Base-by-base conservation (phyloP, 2,888 invertebrate species). In the Cerastoderma edule region DNA sequence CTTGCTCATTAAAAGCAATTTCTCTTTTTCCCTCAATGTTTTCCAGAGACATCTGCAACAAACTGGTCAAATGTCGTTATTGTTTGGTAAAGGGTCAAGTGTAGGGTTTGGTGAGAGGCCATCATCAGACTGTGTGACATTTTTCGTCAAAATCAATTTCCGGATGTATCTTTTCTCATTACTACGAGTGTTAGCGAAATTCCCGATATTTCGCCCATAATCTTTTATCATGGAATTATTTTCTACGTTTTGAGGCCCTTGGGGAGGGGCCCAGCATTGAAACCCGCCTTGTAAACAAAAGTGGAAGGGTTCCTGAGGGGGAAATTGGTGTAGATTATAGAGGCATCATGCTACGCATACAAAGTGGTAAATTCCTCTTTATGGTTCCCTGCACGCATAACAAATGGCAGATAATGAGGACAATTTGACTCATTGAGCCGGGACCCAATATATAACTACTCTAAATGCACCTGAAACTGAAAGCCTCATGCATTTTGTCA, bases 261-360 rank as follows among this genome's bases (percentile, higher is more conserved):
- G 19, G 32, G 72, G 48, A 54, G 44, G 24, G n/a, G 28, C 19
- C 33, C 46, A 22, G 28, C 32, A 35, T 28, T 48, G 53, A n/a
- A 67, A 56, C 68, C 48, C 53, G 60, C 64, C 76, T 53, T 80
- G 80, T 80, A 76, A 76, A 80, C 76, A 71, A 74, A 67, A 70
- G 54, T 46, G 19, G 60, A 39, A 67, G 54, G 27, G 68, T n/a
- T 39, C 76, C 65, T 33, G 3, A 22, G 65, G 73, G 76, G 67
- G 35, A 30, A 24, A 27, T 76, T 46, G 27, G 27, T 54, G 64
- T 70, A 39, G 72, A 75, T 80, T 73, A 73, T 70, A 44, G 67
- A 53, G 30, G 70, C 67, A 56, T 53, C 60, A 56, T 35, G 53
- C 66, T 53, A 24, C 27, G 44, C 70, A 48, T 77, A 69, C 67